Conservation (phyloP, 1,140 invertebrate species). For the Caenorhabditis inopinata region DNA sequence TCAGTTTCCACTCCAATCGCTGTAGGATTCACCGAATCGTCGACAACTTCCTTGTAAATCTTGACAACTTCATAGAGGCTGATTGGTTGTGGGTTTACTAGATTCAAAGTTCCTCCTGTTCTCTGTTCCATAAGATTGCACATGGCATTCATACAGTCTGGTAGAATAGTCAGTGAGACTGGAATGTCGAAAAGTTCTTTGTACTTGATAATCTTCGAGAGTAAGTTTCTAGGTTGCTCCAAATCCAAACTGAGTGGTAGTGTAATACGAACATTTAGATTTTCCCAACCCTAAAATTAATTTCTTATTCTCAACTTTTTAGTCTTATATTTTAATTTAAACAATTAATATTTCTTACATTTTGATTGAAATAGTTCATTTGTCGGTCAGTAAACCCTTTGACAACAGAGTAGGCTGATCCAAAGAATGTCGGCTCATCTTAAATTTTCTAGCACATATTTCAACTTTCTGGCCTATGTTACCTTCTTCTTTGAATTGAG, state of each 20-base stretch:
- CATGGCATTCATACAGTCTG: constrained; percentile 63
- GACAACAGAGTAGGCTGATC: constrained; percentile 66
- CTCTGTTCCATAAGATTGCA: constrained; percentile 61
- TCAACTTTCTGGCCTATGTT: too few relatives aligned
- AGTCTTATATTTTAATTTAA: too few relatives aligned
- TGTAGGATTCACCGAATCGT: constrained; percentile 50
- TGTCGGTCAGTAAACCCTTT: constrained; percentile 65
- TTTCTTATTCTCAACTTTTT: not conserved
- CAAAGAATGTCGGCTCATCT: constrained; percentile 65
- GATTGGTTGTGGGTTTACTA: constrained; percentile 63
- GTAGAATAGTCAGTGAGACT: constrained; percentile 64
- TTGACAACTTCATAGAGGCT: constrained; percentile 61
- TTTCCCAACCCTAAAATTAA: constrained; percentile 44
- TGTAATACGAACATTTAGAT: constrained; percentile 63
- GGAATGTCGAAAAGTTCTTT: constrained; percentile 65
- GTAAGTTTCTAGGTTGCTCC: constrained; percentile 60
- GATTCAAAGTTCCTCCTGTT: constrained; percentile 56
- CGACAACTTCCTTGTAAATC: constrained; percentile 61
- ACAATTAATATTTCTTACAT: not conserved
- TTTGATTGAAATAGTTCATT: constrained; percentile 51
- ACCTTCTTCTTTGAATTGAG: constrained; percentile 57
- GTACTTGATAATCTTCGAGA: constrained; percentile 63
- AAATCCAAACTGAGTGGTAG: constrained; percentile 62
- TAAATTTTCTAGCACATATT: not conserved
- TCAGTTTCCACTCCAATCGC: constrained; percentile 54